Evolutionary conservation across 2,888 invertebrate species (phyloP).

Genomic region (Lepas anatifera): DNA sequence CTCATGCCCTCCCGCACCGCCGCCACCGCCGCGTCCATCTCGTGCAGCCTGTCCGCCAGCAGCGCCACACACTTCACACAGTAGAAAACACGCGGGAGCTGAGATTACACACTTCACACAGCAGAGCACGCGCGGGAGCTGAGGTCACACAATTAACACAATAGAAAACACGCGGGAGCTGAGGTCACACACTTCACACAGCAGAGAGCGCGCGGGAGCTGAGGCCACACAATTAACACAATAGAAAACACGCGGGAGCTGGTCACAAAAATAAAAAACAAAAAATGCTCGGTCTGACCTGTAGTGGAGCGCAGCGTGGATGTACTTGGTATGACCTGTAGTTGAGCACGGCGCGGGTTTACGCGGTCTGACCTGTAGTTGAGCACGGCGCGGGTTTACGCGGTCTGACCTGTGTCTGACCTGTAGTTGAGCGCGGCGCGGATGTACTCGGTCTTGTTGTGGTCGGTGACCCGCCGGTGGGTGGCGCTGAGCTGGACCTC

Average conservation of each 20-base stretch:
- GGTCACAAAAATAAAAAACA: no score
- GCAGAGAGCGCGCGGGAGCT: no score
- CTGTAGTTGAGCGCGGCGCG: slow-evolving; percentile 78
- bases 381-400: no score
- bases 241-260: no score
- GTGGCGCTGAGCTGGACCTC: slow-evolving; percentile 72
- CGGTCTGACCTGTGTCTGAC: no score
- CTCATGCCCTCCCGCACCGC: slow-evolving; percentile 91
- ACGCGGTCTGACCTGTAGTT: no score
- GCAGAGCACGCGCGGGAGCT: no score
- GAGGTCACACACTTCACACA: no score
- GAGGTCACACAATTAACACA: no score
- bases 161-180: no score
- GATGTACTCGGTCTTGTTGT: slow-evolving; percentile 84
- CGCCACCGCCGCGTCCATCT: slow-evolving; percentile 78
- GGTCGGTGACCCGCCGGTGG: slow-evolving; percentile 67
- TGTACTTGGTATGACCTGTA: slow-evolving; percentile 82
- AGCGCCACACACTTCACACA: slow-evolving; percentile 18
- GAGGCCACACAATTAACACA: no score
- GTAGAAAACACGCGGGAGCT: background rate
- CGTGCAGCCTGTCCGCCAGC: slow-evolving; percentile 63
- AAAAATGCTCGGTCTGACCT: slow-evolving; percentile 45
- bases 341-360: slow-evolving; percentile 67
- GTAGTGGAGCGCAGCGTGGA: slow-evolving; percentile 81
- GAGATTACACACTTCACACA: no score